Base-by-base conservation (phyloP, 2,113 vertebrate species). In the Lophius piscatorius region DNA sequence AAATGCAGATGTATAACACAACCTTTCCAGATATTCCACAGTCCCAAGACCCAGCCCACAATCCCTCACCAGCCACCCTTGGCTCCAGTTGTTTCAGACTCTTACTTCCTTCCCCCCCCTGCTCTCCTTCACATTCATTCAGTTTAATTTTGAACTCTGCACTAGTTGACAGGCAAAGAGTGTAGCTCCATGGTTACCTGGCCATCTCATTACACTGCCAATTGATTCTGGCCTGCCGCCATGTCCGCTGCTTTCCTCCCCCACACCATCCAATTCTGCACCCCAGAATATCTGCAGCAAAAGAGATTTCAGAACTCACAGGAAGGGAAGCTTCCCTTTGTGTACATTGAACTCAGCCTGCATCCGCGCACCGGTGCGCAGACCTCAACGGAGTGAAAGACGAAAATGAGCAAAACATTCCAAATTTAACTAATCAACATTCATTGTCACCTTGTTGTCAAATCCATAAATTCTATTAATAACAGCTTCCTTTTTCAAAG, bases 121-220 rank as follows among this genome's bases (percentile, higher is more conserved):
- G 48, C 73, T 38, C 48, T 29, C 61, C 49, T 69, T 48, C 77
- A 83, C 84, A 87, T 85, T 90, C 89, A 83, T 87, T 89, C 85
- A 87, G 81, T 88, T 90, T 91, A 90, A 92, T 91, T 90, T 91
- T 89, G 85, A 90, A 90, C 86, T 85, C 80, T 82, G 84, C 80
- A 78, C 84, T 83, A 69, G 79, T 78, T 88, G 86, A 89, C 85
- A 88, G 85, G 86, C 81, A 85, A 77, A 86, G 78, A 83, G 84
- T 85, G 88, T 72, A 87, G 89, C 88, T 84, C 91, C 90, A 91
- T 92, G 90, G 91, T 90, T 90, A 91, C 91, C 90, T 91, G 91
- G 91, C 91, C 91, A 92, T 90, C 91, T 92, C 89, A 92, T 92
- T 91, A 91, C 91, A 92, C 89, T 87, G 88, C 87, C 90, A 91